A percentile compares a stretch with the other conserved stretches of the same genome.
Conservation (phyloP, 1,140 invertebrate genomes). For the Nixonia krombeini region DNA sequence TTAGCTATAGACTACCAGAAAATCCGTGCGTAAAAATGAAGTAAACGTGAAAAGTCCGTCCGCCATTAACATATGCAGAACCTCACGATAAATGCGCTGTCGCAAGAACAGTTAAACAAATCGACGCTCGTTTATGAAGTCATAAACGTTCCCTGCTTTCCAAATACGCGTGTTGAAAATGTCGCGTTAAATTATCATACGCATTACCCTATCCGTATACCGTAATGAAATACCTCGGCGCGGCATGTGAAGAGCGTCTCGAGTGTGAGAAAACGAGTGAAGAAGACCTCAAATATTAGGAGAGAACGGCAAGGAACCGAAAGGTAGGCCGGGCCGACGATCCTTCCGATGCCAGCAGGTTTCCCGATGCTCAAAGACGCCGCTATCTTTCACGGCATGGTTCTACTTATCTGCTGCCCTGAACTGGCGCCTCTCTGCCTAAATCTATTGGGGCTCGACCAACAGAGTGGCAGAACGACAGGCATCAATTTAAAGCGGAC, state of each 20-base stretch:
- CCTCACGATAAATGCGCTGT: too few relatives aligned
- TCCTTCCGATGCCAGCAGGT: slow-evolving; percentile 56
- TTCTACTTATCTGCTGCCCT: slow-evolving; percentile 13
- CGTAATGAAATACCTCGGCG: slow-evolving; percentile 6
- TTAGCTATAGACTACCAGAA: too few relatives aligned
- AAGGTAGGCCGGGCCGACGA: slow-evolving; percentile 26
- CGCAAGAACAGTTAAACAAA: too few relatives aligned
- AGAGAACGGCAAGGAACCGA: slow-evolving; percentile 27
- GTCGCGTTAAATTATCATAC: slow-evolving; percentile 9
- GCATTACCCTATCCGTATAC: too few relatives aligned
- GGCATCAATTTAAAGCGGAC: slow-evolving; percentile 51
- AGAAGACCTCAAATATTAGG: slow-evolving; percentile 24
- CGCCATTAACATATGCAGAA: too few relatives aligned
- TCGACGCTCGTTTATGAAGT: too few relatives aligned
- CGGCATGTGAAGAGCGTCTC: not conserved
- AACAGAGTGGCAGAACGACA: slow-evolving; percentile 57
- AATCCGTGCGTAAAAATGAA: too few relatives aligned
- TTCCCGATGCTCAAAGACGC: slow-evolving; percentile 56
- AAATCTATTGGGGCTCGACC: slow-evolving; percentile 53
- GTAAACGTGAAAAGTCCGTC: too few relatives aligned
- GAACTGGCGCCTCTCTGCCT: slow-evolving; percentile 33
- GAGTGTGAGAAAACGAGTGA: not conserved
- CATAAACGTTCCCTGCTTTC: too few relatives aligned
- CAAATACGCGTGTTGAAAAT: too few relatives aligned
- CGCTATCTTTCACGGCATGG: slow-evolving; percentile 27